These are phyloP conservation scores for Chelmon rostratus DNA, from an alignment of 2,797 vertebrate genomes.

Conservation along the genomic window DNA sequence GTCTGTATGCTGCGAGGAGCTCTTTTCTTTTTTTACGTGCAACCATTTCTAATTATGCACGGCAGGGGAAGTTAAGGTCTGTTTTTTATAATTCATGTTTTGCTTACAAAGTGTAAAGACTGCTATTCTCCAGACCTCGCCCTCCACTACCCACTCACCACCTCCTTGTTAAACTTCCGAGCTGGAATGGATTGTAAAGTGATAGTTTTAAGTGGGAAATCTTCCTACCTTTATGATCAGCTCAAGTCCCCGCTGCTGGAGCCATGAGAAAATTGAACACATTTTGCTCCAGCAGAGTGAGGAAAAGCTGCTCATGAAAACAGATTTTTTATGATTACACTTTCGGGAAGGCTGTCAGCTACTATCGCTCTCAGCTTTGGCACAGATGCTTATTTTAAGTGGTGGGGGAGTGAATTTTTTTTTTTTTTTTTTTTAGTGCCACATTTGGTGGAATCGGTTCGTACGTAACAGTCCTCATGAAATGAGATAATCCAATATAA, in stretches of 20 bases:
- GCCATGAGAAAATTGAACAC: slow-evolving; percentile 62
- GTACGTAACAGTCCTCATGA: slow-evolving; percentile 41
- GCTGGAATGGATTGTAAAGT: slow-evolving; percentile 50
- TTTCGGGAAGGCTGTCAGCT: slow-evolving; percentile 72
- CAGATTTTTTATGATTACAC: slow-evolving; percentile 65
- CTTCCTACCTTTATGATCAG: slow-evolving; percentile 65
- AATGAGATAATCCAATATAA: slow-evolving; percentile 48
- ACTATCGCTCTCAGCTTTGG: slow-evolving; percentile 60
- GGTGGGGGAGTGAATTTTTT: slow-evolving; percentile 43
- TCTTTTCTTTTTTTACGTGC: slow-evolving; percentile 39
- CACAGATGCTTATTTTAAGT: slow-evolving; percentile 69
- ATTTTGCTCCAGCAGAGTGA: slow-evolving; percentile 67
- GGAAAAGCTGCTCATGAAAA: slow-evolving; percentile 69
- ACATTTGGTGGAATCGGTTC: slow-evolving; percentile 41
- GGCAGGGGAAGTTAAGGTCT: slow-evolving; percentile 61
- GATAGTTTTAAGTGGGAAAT: slow-evolving; percentile 71
- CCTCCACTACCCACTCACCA: slow-evolving; percentile 42
- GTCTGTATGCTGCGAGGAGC: slow-evolving; percentile 18
- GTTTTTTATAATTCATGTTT: slow-evolving; percentile 70
- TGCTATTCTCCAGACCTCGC: slow-evolving; percentile 52
- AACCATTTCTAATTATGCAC: slow-evolving; percentile 70
- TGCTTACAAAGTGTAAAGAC: slow-evolving; percentile 68
- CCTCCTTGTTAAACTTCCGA: slow-evolving; percentile 57
- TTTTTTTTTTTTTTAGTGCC: slow-evolving; percentile 39
- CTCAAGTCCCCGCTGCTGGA: slow-evolving; percentile 45